phyloP scores from a whole-genome alignment of 2,113 vertebrate genomes.

The Salminus brasiliensis region DNA sequence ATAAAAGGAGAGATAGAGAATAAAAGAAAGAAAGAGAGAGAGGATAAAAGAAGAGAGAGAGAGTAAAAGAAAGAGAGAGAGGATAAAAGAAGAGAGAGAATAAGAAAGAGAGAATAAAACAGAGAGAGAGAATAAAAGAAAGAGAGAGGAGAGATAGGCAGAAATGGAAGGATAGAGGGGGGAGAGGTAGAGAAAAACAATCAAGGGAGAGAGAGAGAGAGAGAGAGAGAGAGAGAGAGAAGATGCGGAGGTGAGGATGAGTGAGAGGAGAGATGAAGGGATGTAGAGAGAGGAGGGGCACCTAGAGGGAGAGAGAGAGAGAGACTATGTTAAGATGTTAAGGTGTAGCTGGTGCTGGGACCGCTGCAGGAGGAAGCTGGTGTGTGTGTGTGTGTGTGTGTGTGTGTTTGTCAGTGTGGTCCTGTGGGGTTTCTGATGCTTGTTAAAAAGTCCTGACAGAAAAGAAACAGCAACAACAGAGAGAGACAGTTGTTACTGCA shows the following conservation, averaged over 20 bases:
- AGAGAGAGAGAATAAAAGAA: too few relatives aligned
- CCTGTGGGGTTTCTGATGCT: slow-evolving; percentile 66
- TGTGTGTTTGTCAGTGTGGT: slow-evolving; percentile 73
- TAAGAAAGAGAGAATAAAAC: too few relatives aligned
- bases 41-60: too few relatives aligned
- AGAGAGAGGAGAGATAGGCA: not conserved
- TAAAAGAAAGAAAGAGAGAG: too few relatives aligned
- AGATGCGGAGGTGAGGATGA: not conserved
- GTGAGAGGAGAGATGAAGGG: not conserved
- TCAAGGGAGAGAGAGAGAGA: not conserved
- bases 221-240: not conserved
- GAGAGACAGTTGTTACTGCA: slow-evolving; percentile 29
- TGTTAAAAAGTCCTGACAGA: slow-evolving; percentile 74
- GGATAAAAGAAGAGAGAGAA: too few relatives aligned
- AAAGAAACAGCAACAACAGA: slow-evolving; percentile 60
- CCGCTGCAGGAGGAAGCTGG: slow-evolving; percentile 34
- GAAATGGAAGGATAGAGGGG: not conserved
- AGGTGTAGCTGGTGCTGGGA: not conserved
- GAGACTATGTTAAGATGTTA: slow-evolving; percentile 3
- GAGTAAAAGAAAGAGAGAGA: too few relatives aligned
- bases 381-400: too few relatives aligned
- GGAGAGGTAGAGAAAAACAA: too few relatives aligned
- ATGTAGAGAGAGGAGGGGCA: not conserved
- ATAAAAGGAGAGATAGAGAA: too few relatives aligned
- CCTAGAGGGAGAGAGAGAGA: not conserved